Base-by-base conservation (phyloP, 1,140 invertebrate genomes). In the Macrocentrus cingulum region DNA sequence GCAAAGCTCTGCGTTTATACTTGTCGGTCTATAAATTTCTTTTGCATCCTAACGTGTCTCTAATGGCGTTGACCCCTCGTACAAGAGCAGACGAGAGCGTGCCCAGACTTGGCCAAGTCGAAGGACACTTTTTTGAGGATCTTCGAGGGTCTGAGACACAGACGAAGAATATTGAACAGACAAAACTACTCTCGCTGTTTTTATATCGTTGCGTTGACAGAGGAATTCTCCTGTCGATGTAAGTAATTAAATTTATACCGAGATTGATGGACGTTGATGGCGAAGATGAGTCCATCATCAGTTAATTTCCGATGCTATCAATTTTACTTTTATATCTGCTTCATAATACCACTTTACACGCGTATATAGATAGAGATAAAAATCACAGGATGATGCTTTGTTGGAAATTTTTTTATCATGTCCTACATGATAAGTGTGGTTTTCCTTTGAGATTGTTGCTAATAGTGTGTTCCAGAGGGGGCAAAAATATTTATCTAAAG, bases 41-140 rank as follows among this genome's bases (percentile, higher is more conserved):
- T 15, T 15, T 11, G 8, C 36, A 39, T 15, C 13, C 36, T 39
- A 39, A 36, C 49, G 18, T 51, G 49, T 20, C 25, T 51, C 18
- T 51, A 37, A 51, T 51, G 49, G 32, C 49, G 49, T 51, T 51
- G 34, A 51, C 34, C 49, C 25, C 34, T 39, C 22, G 36, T 15
- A 37, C 32, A 51, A 51, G 49, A 51, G 32, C 49, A 51, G 49
- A 51, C 29, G 49, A 32, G 49, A 51, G 49, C 49, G 49, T 51
- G 49, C 49, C 32, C 49, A 51, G 49, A 51, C 49, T 51, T 51
- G 20, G 49, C 32, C 49, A 51, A 51, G 32, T 51, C 49, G 49
- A 51, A 51, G 49, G 49, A 51, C 49, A 34, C 9, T 39, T 39
- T 51, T 51, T 51, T 18, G 34, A 51, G 49, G 49, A 51, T 51